These are phyloP conservation scores for Stenopsyche tienmushanensis DNA, from an alignment of 1,140 invertebrate genomes.

Conservation along the genomic window DNA sequence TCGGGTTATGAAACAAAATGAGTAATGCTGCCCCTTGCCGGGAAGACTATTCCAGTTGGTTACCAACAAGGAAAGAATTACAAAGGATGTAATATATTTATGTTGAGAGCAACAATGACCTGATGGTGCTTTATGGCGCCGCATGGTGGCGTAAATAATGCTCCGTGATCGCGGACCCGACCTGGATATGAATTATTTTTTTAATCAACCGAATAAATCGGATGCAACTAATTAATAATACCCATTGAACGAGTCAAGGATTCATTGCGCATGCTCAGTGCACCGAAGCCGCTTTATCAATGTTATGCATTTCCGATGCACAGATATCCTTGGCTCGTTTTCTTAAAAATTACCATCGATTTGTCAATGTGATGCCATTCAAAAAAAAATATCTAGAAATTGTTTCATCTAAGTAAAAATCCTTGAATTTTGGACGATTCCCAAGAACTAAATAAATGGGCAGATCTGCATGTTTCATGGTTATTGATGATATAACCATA, in stretches of 20 bases:
- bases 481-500: too few relatives aligned
- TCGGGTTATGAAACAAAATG: too few relatives aligned
- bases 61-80: constrained; percentile 3
- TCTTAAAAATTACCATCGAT: neutral
- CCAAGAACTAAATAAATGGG: too few relatives aligned
- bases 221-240: constrained; percentile 15
- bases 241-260: neutral
- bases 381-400: too few relatives aligned
- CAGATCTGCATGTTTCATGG: too few relatives aligned
- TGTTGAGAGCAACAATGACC: constrained; percentile 30
- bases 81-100: constrained; percentile 31
- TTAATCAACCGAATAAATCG: constrained; percentile 25
- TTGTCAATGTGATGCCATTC: neutral
- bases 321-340: neutral
- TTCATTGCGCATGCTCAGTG: neutral
- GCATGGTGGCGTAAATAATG: constrained; percentile 34
- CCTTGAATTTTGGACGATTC: too few relatives aligned
- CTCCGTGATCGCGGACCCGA: constrained; percentile 25
- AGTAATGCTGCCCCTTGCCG: too few relatives aligned
- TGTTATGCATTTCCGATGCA: neutral
- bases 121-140: constrained; percentile 34
- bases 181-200: constrained; percentile 26
- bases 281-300: neutral
- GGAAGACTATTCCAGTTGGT: constrained; percentile 14
- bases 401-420: too few relatives aligned